phyloP scores from a whole-genome alignment of 2,113 vertebrate species.

The Misgurnus anguillicaudatus region DNA sequence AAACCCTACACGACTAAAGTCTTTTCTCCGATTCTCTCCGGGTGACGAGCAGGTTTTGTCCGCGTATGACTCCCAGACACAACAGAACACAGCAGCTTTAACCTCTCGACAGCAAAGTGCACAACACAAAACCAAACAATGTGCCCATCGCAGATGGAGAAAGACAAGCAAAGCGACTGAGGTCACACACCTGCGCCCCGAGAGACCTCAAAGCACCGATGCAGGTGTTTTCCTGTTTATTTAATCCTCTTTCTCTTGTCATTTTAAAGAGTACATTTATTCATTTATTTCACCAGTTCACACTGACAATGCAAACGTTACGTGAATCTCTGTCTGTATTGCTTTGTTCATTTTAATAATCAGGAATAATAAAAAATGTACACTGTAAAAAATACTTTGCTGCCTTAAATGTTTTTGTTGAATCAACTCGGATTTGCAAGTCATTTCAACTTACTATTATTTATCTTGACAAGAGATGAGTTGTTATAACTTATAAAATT shows the following conservation, averaged over 20 bases:
- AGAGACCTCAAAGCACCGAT: conserved; percentile 53
- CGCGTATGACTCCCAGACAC: conserved; percentile 73
- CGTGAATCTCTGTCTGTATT: too few species aligned
- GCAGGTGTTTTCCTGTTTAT: conserved; percentile 72
- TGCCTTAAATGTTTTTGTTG: too few species aligned
- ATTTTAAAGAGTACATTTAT: background rate
- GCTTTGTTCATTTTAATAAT: too few species aligned
- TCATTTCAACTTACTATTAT: too few species aligned
- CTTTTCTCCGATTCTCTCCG: conserved; percentile 9
- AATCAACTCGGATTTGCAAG: too few species aligned
- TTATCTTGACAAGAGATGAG: too few species aligned
- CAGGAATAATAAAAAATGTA: too few species aligned
- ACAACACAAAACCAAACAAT: conserved; percentile 75
- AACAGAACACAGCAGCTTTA: conserved; percentile 68
- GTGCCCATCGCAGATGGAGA: conserved; percentile 54
- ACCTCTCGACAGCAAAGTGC: conserved; percentile 67
- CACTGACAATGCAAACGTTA: too few species aligned
- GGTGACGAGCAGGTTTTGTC: conserved; percentile 72
- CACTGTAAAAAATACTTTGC: too few species aligned
- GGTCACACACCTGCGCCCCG: conserved; percentile 78
- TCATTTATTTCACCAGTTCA: background rate
- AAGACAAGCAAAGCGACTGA: conserved; percentile 53
- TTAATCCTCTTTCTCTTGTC: conserved; percentile 30
- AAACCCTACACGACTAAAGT: conserved; percentile 16
- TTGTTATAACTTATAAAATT: too few species aligned